These are phyloP conservation scores for Bombus huntii DNA, from an alignment of 1,140 invertebrate species.

Conservation along the genomic window DNA sequence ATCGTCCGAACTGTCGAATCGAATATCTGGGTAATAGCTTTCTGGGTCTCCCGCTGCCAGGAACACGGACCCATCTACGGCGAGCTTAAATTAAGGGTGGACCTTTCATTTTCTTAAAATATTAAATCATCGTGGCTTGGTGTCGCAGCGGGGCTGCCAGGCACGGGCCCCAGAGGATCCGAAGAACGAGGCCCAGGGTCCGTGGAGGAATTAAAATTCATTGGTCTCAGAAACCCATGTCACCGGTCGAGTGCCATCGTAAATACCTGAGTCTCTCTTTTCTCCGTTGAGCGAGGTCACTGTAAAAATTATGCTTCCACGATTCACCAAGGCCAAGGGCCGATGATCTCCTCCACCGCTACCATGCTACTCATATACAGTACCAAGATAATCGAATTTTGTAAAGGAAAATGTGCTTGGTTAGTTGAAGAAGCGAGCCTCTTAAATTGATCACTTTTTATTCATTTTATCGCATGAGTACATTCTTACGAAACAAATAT, in stretches of 20 bases:
- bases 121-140: conserved; percentile 81
- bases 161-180: conserved; percentile 40
- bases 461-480: neutral
- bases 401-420: neutral
- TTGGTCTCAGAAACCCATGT: conserved; percentile 82
- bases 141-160: conserved; percentile 79
- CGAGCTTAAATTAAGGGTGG: conserved; percentile 78
- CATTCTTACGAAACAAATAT: no score
- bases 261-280: conserved; percentile 77
- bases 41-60: conserved; percentile 70
- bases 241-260: conserved; percentile 81
- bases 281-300: conserved; percentile 67
- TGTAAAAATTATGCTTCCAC: conserved; percentile 79
- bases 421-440: neutral
- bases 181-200: conserved; percentile 63
- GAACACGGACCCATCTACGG: conserved; percentile 71
- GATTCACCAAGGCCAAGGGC: conserved; percentile 55
- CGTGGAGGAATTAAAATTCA: conserved; percentile 82
- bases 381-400: neutral
- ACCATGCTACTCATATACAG: no score
- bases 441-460: neutral
- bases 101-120: conserved; percentile 82
- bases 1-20: conserved; percentile 68
- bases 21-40: conserved; percentile 72
- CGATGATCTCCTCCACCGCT: neutral